Evolutionary conservation across 92 coral and sea anemone species (phyloP).

Genomic region (Porites cylindrica): DNA sequence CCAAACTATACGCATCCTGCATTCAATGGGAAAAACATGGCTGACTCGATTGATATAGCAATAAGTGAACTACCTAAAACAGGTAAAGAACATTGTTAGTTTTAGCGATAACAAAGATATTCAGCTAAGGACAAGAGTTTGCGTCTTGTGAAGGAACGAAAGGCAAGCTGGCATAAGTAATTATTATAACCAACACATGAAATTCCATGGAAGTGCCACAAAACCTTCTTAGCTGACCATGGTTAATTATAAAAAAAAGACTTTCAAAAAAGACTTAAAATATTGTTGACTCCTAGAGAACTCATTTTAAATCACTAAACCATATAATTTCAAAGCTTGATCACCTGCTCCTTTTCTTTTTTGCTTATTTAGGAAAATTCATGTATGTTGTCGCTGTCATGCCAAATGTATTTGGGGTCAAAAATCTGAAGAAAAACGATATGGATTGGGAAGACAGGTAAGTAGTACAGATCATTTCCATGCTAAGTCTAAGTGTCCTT

Average conservation of each 20-base stretch:
- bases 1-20: conserved; percentile 72
- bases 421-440: conserved; percentile 36
- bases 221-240: too few relatives aligned
- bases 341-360: neutral
- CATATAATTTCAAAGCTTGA: neutral
- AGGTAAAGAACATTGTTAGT: conserved; percentile 32
- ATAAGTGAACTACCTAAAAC: conserved; percentile 51
- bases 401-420: conserved; percentile 21
- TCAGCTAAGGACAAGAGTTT: neutral
- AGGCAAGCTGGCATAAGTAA: too few relatives aligned
- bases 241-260: too few relatives aligned
- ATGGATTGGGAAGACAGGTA: conserved; percentile 71
- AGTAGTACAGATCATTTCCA: conserved; percentile 32
- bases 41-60: conserved; percentile 63
- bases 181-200: too few relatives aligned
- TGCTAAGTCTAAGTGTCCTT: too few relatives aligned
- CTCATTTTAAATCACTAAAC: neutral
- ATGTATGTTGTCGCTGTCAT: conserved; percentile 36
- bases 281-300: too few relatives aligned
- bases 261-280: too few relatives aligned
- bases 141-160: neutral
- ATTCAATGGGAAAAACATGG: conserved; percentile 52
- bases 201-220: too few relatives aligned
- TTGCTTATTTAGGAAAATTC: conserved; percentile 20
- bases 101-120: neutral